Conservation (phyloP, 2,113 vertebrate species). For the Datnioides undecimradiatus region DNA sequence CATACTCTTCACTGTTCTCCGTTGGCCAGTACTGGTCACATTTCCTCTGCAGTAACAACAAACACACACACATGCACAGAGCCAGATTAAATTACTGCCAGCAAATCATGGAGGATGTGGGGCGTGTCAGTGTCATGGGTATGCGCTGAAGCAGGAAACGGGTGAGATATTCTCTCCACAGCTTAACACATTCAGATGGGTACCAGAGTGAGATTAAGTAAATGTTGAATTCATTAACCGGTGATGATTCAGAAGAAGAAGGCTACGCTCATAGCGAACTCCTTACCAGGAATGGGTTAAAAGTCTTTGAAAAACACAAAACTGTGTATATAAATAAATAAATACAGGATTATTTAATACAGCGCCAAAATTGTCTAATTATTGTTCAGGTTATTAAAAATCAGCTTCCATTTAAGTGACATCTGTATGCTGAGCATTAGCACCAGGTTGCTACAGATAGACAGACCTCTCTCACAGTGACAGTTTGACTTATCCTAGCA, state of each 20-base stretch:
- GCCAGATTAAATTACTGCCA: not conserved
- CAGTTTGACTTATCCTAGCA: too few species aligned
- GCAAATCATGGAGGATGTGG: not conserved
- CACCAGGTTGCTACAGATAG: too few species aligned
- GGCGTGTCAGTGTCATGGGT: not conserved
- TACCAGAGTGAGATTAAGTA: not conserved
- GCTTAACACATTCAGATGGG: not conserved
- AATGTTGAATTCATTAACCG: too few species aligned
- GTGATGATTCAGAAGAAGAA: too few species aligned
- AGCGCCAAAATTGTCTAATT: not conserved
- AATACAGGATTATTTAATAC: not conserved
- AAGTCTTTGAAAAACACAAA: not conserved
- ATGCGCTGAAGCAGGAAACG: not conserved
- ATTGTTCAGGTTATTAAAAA: not conserved
- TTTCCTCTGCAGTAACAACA: constrained; percentile 89
- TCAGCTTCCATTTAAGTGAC: not conserved
- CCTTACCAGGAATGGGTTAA: not conserved
- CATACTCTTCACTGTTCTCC: constrained; percentile 94
- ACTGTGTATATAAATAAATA: too few species aligned
- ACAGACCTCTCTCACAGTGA: too few species aligned
- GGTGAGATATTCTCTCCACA: not conserved
- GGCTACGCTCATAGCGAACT: too few species aligned
- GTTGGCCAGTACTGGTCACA: constrained; percentile 97
- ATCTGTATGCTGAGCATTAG: not conserved
- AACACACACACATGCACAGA: constrained; percentile 7